Percentiles rank a stretch among this genome's conserved stretches.
Evolutionary conservation across 2,113 vertebrate species (phyloP).

Genomic region (Zosterops pallidus): DNA sequence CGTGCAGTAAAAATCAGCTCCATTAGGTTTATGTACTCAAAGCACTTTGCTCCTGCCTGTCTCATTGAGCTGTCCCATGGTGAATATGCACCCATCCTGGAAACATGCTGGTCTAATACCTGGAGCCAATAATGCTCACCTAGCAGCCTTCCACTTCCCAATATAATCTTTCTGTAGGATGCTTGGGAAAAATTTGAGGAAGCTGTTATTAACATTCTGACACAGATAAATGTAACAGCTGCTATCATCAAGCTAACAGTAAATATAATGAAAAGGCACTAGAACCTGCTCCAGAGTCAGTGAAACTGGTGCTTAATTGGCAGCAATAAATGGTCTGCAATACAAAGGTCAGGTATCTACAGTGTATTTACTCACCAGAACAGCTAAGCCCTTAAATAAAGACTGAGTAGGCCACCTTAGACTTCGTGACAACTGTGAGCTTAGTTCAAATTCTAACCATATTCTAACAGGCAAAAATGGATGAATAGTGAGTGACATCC

Average conservation of each 20-base stretch:
- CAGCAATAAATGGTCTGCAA: neutral
- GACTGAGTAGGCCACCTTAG: neutral
- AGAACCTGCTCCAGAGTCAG: neutral
- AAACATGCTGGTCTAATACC: neutral
- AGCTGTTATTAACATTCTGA: neutral
- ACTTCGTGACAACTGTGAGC: neutral
- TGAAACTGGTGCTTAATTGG: neutral
- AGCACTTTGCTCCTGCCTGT: neutral
- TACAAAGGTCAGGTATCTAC: neutral
- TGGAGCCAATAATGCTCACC: neutral
- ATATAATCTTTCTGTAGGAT: neutral
- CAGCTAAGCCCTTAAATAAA: neutral
- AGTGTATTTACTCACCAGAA: neutral
- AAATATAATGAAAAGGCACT: neutral
- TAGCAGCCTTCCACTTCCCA: neutral
- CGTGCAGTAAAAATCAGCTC: neutral
- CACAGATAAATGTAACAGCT: neutral
- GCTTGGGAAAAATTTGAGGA: neutral
- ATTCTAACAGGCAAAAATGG: neutral
- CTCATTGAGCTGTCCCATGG: neutral
- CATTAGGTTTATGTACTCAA: neutral
- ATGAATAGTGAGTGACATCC: neutral
- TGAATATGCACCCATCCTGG: neutral
- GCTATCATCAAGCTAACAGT: neutral
- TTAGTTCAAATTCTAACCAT: neutral